Conservation (phyloP, 2,113 vertebrate genomes). For the Syngnathus floridae region DNA sequence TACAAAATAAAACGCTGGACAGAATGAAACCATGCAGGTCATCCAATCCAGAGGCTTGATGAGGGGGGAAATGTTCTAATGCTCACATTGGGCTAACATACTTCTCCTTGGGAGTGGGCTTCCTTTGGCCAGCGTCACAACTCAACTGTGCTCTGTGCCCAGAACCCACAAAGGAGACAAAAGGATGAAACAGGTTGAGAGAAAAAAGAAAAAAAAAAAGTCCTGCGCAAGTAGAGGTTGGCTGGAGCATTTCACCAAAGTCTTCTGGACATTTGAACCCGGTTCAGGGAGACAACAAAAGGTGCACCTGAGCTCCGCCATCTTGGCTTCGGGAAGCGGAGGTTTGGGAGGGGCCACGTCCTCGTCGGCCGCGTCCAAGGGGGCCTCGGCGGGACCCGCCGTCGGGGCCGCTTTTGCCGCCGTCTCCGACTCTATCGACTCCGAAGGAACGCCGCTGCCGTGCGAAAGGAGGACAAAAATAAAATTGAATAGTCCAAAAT, state of each 20-base stretch:
- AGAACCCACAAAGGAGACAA: constrained; percentile 51
- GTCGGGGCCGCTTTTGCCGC: constrained; percentile 73
- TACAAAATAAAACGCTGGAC: constrained; percentile 24
- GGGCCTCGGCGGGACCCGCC: constrained; percentile 67
- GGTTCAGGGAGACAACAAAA: neutral
- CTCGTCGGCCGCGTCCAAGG: constrained; percentile 73
- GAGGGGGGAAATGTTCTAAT: constrained; percentile 44
- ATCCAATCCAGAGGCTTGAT: constrained; percentile 60
- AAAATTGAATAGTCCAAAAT: neutral
- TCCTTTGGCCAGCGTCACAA: constrained; percentile 69
- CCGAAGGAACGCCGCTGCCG: constrained; percentile 68
- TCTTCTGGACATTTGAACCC: too few species aligned
- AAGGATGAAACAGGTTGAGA: constrained; percentile 40
- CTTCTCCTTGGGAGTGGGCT: constrained; percentile 68
- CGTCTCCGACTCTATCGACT: constrained; percentile 81
- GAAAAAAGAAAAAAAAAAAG: constrained; percentile 33
- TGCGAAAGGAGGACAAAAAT: neutral
- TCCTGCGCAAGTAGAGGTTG: too few species aligned
- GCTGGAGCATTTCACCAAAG: too few species aligned
- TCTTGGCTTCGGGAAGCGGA: constrained; percentile 88
- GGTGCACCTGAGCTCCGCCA: constrained; percentile 85
- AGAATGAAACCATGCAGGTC: constrained; percentile 62
- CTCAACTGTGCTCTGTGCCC: constrained; percentile 71
- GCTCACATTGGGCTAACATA: constrained; percentile 62
- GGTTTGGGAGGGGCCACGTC: constrained; percentile 93